Conservation (phyloP, 2,797 vertebrate species). For the Syndactyla subalaris region DNA sequence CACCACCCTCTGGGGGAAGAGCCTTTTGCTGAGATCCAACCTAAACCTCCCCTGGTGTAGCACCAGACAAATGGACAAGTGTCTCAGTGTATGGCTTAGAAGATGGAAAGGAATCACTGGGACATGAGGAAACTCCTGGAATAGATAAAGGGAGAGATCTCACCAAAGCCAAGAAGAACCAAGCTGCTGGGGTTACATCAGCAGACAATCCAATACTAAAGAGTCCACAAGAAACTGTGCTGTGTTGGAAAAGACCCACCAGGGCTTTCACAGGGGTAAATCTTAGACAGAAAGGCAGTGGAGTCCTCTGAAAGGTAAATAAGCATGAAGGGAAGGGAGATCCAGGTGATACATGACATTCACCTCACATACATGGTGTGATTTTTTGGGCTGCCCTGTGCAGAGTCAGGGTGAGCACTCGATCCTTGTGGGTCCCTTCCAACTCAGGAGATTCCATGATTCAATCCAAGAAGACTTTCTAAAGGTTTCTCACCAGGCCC, state of each 20-base stretch:
- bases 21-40: fast-evolving
- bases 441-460: neutral
- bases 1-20: neutral
- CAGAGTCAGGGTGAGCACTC: neutral
- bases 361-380: fast-evolving
- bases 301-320: neutral
- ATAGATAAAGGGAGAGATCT: neutral
- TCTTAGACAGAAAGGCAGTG: neutral
- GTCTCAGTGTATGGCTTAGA: neutral
- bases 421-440: neutral
- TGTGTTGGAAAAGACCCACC: neutral
- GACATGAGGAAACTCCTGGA: neutral
- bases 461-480: neutral
- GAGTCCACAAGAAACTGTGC: neutral
- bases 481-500: neutral
- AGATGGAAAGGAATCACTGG: neutral
- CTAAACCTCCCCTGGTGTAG: too few species aligned
- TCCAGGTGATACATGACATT: neutral
- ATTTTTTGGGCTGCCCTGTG: neutral
- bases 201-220: neutral
- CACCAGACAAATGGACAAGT: neutral
- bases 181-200: neutral
- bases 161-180: neutral
- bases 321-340: neutral
- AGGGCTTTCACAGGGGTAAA: neutral